Conservation (phyloP, 2,113 vertebrate species). For the Chaetodon auriga region DNA sequence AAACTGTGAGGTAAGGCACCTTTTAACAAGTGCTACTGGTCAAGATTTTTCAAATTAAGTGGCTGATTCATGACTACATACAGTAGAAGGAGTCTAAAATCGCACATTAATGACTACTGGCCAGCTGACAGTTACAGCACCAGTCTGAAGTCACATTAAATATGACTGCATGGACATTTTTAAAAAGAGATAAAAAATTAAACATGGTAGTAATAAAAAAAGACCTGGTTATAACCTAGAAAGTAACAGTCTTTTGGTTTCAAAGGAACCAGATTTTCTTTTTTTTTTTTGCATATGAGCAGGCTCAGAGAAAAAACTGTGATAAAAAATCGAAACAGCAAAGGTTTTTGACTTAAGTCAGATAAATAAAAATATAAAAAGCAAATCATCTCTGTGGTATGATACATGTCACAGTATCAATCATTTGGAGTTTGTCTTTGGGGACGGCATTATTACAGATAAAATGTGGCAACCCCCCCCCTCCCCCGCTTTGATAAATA, state of each 20-base stretch:
- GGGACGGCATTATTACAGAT: slow-evolving; percentile 4
- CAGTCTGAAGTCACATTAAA: background rate
- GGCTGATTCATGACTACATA: slow-evolving; percentile 11
- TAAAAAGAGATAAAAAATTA: slow-evolving; percentile 63
- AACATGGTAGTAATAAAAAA: slow-evolving; percentile 65
- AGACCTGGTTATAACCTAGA: slow-evolving; percentile 60
- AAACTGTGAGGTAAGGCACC: slow-evolving; percentile 63
- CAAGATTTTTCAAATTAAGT: slow-evolving; percentile 18
- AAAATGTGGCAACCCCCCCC: background rate
- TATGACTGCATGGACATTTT: background rate
- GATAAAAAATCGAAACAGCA: slow-evolving; percentile 7
- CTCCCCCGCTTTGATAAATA: slow-evolving; percentile 28
- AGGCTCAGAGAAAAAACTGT: slow-evolving; percentile 66
- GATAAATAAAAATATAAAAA: slow-evolving; percentile 64
- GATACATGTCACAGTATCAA: slow-evolving; percentile 52
- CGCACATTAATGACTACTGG: slow-evolving; percentile 10
- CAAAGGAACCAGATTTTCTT: slow-evolving; percentile 28
- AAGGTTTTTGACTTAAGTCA: slow-evolving; percentile 10
- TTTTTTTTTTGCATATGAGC: slow-evolving; percentile 72
- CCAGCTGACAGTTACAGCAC: slow-evolving; percentile 41
- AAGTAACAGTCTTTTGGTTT: slow-evolving; percentile 77
- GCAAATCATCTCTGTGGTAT: slow-evolving; percentile 43
- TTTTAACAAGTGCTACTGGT: slow-evolving; percentile 52
- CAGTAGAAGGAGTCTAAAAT: slow-evolving; percentile 8
- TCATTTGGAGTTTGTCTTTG: slow-evolving; percentile 25